Evolutionary conservation across 2,888 invertebrate genomes (phyloP), one percentile per base, ranked within the genome.

Genomic region (Drosophila histrio): DNA sequence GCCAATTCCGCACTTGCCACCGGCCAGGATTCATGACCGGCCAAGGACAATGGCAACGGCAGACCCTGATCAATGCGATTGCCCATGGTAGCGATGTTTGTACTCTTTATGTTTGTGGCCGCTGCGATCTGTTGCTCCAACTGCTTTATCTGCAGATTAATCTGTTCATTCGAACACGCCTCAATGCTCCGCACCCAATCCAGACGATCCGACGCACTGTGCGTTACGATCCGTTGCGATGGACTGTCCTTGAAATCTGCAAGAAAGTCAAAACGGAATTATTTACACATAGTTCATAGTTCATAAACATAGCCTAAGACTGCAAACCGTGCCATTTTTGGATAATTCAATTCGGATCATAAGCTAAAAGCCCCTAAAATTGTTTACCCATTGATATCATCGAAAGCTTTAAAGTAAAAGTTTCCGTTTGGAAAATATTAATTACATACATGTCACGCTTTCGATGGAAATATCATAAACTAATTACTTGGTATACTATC

Each of bases 151-250:
- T 96, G 96, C 22, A 95, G 94, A 82, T 96, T 94, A 88, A 98
- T 94, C 75, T 95, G 95, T 65, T 96, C 95, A 91, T 97, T 97
- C 65, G 97, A 96, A 8, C 98, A 97, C 78, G 95, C 93, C 87
- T 96, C 95, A 69, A 98, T 94, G 5, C 95, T 95, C 89, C 96
- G 95, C 79, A 98, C 91, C 98, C 98, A 98, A 43, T 95, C 93
- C 71, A 95, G 95, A 19, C 98, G 93, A 84, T 98, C 98, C 8
- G 94, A 93, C 87, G 97, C 96, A 19, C 96, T 94, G 61, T 94
- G 94, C 5, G 97, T 95, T 4, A 96, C 96, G 89, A 98, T 93
- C 71, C 96, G 95, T 91, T 97, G 97, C 74, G 95, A 94, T 15
- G 95, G 92, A 13, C 97, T 97, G 77, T 96, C 97, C 76, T 96